A percentile compares a stretch with the other conserved stretches of the same genome.
These are phyloP conservation scores for Plecturocebus donacophilus DNA, from an alignment of 2,113 vertebrate genomes.

Conservation along the genomic window DNA sequence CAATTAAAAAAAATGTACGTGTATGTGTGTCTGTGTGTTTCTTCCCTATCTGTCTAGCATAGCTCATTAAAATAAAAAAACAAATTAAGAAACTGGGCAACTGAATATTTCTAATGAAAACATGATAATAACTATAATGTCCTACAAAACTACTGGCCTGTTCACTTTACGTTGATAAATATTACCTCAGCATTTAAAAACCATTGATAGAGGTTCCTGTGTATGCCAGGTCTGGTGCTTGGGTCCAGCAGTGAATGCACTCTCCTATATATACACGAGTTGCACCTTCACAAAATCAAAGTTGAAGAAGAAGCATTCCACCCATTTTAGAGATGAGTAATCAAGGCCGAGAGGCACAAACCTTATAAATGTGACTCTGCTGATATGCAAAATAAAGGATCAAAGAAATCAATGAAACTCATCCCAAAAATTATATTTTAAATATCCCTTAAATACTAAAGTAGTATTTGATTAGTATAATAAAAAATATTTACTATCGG, in stretches of 20 bases:
- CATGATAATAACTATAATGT: background rate
- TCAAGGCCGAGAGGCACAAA: background rate
- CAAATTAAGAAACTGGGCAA: background rate
- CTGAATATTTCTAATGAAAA: background rate
- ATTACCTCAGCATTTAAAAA: slow-evolving; percentile 7
- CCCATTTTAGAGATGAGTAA: background rate
- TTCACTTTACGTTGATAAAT: slow-evolving; percentile 14
- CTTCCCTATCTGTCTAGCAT: background rate
- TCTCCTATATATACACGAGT: background rate
- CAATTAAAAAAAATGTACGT: background rate
- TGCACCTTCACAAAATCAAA: background rate
- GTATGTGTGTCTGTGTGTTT: background rate
- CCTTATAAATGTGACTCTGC: background rate
- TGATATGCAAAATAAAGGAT: background rate
- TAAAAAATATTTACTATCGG: background rate
- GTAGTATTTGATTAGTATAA: background rate
- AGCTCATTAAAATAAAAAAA: slow-evolving; percentile 13
- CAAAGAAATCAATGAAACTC: background rate
- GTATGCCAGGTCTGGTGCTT: background rate
- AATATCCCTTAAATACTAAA: background rate
- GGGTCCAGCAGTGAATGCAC: background rate
- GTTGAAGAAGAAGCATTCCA: background rate
- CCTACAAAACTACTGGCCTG: background rate
- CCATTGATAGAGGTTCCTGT: background rate
- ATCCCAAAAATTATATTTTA: background rate